Evolutionary conservation across 2,797 vertebrate genomes (phyloP).

Genomic region (Galago senegalensis): DNA sequence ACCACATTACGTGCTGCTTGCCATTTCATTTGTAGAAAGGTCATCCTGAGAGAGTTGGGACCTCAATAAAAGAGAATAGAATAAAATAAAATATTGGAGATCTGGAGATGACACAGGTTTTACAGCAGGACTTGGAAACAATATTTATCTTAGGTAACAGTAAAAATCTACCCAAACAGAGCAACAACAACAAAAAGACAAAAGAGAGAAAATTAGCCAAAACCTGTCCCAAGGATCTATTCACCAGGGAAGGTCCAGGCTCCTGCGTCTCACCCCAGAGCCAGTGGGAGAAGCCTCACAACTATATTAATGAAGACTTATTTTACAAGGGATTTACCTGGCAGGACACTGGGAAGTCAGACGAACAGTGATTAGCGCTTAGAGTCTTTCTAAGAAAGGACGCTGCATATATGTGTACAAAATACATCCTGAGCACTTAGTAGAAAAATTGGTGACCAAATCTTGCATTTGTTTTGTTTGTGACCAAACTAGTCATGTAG

Average conservation of each 20-base stretch:
- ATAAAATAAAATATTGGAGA: neutral
- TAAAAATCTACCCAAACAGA: neutral
- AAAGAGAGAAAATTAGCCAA: neutral
- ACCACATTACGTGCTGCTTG: neutral
- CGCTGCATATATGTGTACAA: neutral
- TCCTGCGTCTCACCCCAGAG: neutral
- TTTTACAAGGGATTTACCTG: constrained; percentile 17
- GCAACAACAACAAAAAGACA: neutral
- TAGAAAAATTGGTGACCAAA: neutral
- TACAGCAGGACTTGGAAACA: neutral
- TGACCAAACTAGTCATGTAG: neutral
- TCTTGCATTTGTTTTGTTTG: neutral
- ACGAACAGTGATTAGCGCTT: neutral
- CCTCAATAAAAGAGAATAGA: neutral
- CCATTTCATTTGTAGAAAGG: neutral
- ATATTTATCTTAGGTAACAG: neutral
- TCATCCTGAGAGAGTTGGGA: neutral
- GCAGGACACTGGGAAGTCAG: constrained; percentile 27
- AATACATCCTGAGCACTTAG: neutral
- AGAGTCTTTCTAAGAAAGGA: neutral
- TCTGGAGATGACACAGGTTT: neutral
- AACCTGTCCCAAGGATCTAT: neutral
- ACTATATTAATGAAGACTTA: neutral
- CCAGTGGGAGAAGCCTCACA: neutral
- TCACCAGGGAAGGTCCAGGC: neutral